Base-by-base conservation (phyloP, 1,140 invertebrate species). In the Rhagoletis zephyria region DNA sequence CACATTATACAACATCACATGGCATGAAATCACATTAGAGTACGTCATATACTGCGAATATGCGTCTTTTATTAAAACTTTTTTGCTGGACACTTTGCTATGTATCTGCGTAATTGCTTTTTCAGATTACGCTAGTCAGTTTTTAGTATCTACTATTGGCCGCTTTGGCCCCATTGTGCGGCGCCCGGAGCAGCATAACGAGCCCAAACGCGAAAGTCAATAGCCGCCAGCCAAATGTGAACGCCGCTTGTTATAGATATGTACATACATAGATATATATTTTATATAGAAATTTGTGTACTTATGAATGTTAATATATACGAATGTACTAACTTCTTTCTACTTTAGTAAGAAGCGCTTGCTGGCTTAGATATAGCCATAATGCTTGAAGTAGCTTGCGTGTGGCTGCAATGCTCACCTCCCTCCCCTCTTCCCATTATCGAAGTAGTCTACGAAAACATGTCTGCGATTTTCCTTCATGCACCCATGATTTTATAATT, bases 381-480 rank as follows among this genome's bases (percentile, higher is more conserved):
- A 48, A 74, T 14, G 42, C 40, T 42, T 40, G 42, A 6, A 45
- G 12, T 48, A 30, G 65, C 65, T 12, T 30, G 1, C n/a, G 61
- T 63, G 63, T 7, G 7, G 9, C 30, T 4, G 67, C 9, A 19
- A 7, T 3, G 30, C 51, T 48, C 42, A 6, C 2, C 0, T 16
- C 42, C 14, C 42, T 63, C 12, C 30, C 64, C 4, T 10, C 19
- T 40, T 45, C 3, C 42, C 30, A 16, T 30, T 30, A 12, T 40
- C 30, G 67, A 42, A 16, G 12, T 4, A 19, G 1, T 42, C 30
- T 30, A 30, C 30, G 64, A 10, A 10, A 30, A 30, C 64, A 9
- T 67, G 67, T 7, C 42, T 74, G 40, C 42, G 67, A 74, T 14
- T 45, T 74, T 74, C 14, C 67, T 74, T 45, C 67, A 74, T 74